A percentile compares a stretch with the other conserved stretches of the same genome.
Evolutionary conservation across 2,888 invertebrate genomes (phyloP).

Genomic region (Drosophila rubida): DNA sequence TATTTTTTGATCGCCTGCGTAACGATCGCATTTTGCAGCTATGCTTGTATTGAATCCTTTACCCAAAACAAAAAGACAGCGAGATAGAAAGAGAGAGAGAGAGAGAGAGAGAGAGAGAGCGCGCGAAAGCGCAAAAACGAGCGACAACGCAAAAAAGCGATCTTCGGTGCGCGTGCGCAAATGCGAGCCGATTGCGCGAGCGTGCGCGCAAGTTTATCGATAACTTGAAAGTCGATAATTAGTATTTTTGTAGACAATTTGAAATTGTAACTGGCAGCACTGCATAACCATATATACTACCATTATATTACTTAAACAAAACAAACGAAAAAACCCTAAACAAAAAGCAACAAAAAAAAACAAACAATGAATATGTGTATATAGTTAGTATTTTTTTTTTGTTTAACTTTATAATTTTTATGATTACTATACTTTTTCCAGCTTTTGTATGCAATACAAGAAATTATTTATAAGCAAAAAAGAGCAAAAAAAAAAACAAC

Average conservation of each 20-base stretch:
- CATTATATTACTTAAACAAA: conserved; percentile 11
- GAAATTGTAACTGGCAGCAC: conserved; percentile 49
- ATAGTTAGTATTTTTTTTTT: conserved; percentile 40
- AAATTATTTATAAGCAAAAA: conserved; percentile 41
- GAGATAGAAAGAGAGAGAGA: conserved; percentile 1
- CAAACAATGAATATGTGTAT: conserved; percentile 40
- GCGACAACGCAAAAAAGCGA: not conserved
- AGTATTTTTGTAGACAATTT: conserved; percentile 61
- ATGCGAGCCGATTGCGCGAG: not conserved
- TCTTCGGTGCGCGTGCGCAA: not conserved
- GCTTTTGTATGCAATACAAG: conserved; percentile 71
- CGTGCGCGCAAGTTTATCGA: not conserved
- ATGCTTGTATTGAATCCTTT: conserved; percentile 6
- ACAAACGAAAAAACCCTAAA: not conserved
- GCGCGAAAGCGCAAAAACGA: not conserved
- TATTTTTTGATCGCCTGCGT: conserved; percentile 2
- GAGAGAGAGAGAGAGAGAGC: not conserved
- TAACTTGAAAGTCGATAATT: conserved; percentile 12
- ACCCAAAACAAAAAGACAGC: not conserved
- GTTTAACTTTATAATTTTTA: conserved; percentile 5
- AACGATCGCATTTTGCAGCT: conserved; percentile 15
- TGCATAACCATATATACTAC: conserved; percentile 5
- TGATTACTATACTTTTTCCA: conserved; percentile 25
- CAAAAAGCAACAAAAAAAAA: conserved; percentile 14
- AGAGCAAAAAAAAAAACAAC: conserved; percentile 32